Base-by-base conservation (phyloP, 2,113 vertebrate species). In the Zosterops pallidus region DNA sequence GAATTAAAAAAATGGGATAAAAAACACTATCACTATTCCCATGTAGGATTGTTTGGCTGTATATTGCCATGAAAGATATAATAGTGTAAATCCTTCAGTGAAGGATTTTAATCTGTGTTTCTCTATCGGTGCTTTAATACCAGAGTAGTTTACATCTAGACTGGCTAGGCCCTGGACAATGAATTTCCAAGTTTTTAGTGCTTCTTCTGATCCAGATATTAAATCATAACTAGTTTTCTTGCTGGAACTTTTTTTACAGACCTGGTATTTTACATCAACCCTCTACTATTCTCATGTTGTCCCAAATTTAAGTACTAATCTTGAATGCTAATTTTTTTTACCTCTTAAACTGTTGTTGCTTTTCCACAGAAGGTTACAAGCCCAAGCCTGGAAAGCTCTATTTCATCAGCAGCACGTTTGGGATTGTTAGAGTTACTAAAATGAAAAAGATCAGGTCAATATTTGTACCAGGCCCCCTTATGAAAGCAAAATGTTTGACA, bases 231-330 rank as follows among this genome's bases (percentile, higher is more conserved):
- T 52, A 31, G 70, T 37, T 74, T 68, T 74, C 29, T 55, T 39
- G 42, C 3, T 55, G 41, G 28, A 75, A 33, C 8, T 13, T 68
- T 75, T 85, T 84, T 87, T 60, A 60, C 15, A 72, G 25, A 69
- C 4, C 23, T 64, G 18, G 9, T 85, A 23, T 62, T 82, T 92
- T 62, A 22, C 19, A 9, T 65, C 17, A 72, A 21, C 28, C 2
- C 16, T 35, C 28, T 57, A 10, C n/a, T 53, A 24, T 18, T 62
- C 28, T 86, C 0, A 0, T 47, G 37, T 72, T 53, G 28, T 18
- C 55, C 55, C n/a, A 53, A 50, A 74, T 86, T 77, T 59, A 69
- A 81, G 19, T 25, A 44, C 9, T 59, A 39, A 47, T 47, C 46
- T 26, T 25, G 11, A 69, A 74, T 22, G 24, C 25, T 70, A 4